A percentile compares a stretch with the other conserved stretches of the same genome.
phyloP scores from a whole-genome alignment of 1,140 invertebrate genomes.

The Trichogramma pretiosum region DNA sequence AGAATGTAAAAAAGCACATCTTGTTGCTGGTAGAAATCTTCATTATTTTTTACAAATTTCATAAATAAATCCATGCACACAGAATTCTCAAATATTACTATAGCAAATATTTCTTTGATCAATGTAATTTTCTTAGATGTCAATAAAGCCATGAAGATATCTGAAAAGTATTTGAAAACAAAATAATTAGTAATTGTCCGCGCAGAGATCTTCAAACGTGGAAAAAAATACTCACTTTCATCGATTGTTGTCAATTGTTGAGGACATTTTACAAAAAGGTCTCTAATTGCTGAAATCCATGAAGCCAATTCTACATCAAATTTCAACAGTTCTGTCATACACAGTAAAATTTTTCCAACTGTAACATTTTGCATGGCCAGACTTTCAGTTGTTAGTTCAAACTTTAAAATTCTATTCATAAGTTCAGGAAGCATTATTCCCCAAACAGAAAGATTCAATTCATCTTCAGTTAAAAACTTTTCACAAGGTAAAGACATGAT shows the following conservation, averaged over 20 bases:
- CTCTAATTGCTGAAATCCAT: no score
- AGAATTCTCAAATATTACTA: conserved; percentile 27
- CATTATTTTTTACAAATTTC: conserved; percentile 21
- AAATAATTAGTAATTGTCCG: neutral
- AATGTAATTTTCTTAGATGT: conserved; percentile 19
- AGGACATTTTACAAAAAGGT: conserved; percentile 51
- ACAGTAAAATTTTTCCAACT: no score
- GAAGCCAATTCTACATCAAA: no score
- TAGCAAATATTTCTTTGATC: conserved; percentile 27
- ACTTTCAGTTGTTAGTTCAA: no score
- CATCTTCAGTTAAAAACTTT: conserved; percentile 22
- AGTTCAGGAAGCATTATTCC: conserved; percentile 30
- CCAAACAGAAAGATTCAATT: conserved; percentile 26
- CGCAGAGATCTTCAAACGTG: neutral
- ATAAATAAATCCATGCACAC: conserved; percentile 26
- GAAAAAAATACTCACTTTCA: conserved; percentile 23
- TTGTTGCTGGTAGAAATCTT: conserved; percentile 22
- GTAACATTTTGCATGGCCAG: no score
- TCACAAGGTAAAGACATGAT: conserved; percentile 23
- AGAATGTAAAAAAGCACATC: conserved; percentile 33
- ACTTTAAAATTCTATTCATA: no score
- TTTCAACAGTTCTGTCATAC: no score
- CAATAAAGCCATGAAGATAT: conserved; percentile 27
- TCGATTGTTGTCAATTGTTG: conserved; percentile 44
- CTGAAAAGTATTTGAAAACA: conserved; percentile 23